Conservation (phyloP, 2,113 vertebrate genomes). For the Synchiropus splendidus region DNA sequence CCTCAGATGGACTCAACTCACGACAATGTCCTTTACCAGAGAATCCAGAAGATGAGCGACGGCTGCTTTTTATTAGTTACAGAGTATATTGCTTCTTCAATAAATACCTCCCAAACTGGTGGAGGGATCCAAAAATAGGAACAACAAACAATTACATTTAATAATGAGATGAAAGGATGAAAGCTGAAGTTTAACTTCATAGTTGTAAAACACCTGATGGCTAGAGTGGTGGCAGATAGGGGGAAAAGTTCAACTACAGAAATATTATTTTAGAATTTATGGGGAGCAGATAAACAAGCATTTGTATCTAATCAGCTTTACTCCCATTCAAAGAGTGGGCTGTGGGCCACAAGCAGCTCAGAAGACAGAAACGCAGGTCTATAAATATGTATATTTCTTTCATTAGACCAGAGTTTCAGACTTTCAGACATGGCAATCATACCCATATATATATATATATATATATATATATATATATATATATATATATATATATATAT, state of each 20-base stretch:
- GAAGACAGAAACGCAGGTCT: too few species aligned
- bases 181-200: conserved; percentile 11
- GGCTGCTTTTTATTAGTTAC: conserved; percentile 31
- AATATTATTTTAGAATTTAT: conserved; percentile 44
- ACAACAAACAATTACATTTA: conserved; percentile 3
- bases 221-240: conserved; percentile 1
- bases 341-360: too few species aligned
- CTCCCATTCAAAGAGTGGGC: conserved; percentile 14
- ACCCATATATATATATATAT: too few species aligned
- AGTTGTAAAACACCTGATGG: conserved; percentile 18
- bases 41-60: conserved; percentile 11
- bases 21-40: conserved; percentile 31
- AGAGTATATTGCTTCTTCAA: conserved; percentile 8
- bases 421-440: too few species aligned
- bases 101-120: conserved; percentile 7
- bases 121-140: conserved; percentile 3
- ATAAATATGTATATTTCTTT: too few species aligned
- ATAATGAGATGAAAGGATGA: conserved; percentile 5
- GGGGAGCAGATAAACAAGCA: conserved; percentile 22
- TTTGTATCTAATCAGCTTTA: conserved; percentile 43
- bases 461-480: too few species aligned
- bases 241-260: conserved; percentile 36
- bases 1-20: conserved; percentile 56
- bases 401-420: too few species aligned
- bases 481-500: too few species aligned